Evolutionary conservation across 92 coral and sea anemone species (phyloP).

Genomic region (Pocillopora grandis): DNA sequence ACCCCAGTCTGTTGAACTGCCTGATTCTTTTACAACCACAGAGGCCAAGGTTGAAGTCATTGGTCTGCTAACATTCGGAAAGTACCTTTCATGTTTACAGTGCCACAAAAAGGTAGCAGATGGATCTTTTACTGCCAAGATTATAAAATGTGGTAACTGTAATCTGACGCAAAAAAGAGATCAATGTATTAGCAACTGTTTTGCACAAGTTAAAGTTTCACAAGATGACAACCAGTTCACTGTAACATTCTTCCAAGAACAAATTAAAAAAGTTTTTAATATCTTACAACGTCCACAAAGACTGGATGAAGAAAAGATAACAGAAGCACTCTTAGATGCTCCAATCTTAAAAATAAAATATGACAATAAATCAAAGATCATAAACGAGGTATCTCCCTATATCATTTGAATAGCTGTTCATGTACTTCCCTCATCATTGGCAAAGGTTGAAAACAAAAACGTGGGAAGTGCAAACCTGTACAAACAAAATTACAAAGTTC

Average conservation of each 20-base stretch:
- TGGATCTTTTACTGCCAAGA: slow-evolving; percentile 34
- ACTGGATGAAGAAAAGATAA: slow-evolving; percentile 28
- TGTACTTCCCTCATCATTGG: slow-evolving; percentile 2
- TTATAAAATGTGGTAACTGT: slow-evolving; percentile 38
- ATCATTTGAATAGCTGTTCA: slow-evolving; percentile 1
- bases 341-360: slow-evolving; percentile 37
- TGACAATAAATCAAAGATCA: slow-evolving; percentile 46
- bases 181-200: slow-evolving; percentile 34
- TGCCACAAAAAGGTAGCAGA: slow-evolving; percentile 40
- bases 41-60: slow-evolving; percentile 39
- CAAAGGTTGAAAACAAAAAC: slow-evolving; percentile 1
- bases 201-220: slow-evolving; percentile 30
- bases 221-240: slow-evolving; percentile 33
- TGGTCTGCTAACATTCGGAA: slow-evolving; percentile 29
- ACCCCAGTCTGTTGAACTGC: slow-evolving; percentile 39
- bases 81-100: slow-evolving; percentile 34
- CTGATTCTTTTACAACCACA: slow-evolving; percentile 46
- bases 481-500: neutral
- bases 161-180: slow-evolving; percentile 37
- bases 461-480: slow-evolving; percentile 2
- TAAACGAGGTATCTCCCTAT: slow-evolving; percentile 25
- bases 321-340: slow-evolving; percentile 28
- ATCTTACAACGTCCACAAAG: slow-evolving; percentile 12
- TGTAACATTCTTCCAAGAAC: slow-evolving; percentile 46
- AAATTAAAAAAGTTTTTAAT: slow-evolving; percentile 21